Evolutionary conservation across 1,140 invertebrate species (phyloP), one percentile per base, ranked within the genome.

Genomic region (Nebria ingens): DNA sequence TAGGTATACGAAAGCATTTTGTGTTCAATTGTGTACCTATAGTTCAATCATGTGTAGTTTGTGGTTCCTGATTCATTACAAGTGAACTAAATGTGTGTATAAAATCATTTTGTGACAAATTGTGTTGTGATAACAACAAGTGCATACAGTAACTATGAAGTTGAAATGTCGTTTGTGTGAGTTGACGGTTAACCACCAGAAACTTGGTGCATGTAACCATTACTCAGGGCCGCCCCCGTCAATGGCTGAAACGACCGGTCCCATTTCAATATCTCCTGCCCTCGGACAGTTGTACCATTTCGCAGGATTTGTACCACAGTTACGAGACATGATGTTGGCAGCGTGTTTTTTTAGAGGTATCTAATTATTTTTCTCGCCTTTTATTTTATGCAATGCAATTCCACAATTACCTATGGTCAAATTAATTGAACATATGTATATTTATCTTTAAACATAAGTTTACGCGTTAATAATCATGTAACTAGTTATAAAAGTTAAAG

Each of bases 281-380:
- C 13, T 58, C 71, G 17, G 67, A 65, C 66, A 71, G 62, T 56
- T 66, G 57, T 62, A 65, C 62, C 59, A 71, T 65, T 63, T 45
- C 69, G 60, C 61, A 65, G 69, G 63, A 54, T 73, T 76, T 65
- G 60, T 76, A 56, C 73, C 75, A 19, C 75, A 76, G 57, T 68
- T 79, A 55, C 76, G 75, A 66, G 76, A 79, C 61, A 74, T 78
- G 71, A 76, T 78, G 74, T 63, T 79, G 54, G 72, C 75, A 55
- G 74, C 76, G 56, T 77, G 72, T 68, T 70, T 78, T 60, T 71
- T 78, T 58, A 73, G 69, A 76, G 77, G 76, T 78, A n/a, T n/a
- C n/a, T n/a, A n/a, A n/a, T n/a, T n/a, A n/a, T n/a, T n/a, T n/a
- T n/a, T n/a, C n/a, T n/a, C n/a, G n/a, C n/a, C n/a, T n/a, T n/a